Base-by-base conservation (phyloP, 1,140 invertebrate genomes). In the Mya arenaria region DNA sequence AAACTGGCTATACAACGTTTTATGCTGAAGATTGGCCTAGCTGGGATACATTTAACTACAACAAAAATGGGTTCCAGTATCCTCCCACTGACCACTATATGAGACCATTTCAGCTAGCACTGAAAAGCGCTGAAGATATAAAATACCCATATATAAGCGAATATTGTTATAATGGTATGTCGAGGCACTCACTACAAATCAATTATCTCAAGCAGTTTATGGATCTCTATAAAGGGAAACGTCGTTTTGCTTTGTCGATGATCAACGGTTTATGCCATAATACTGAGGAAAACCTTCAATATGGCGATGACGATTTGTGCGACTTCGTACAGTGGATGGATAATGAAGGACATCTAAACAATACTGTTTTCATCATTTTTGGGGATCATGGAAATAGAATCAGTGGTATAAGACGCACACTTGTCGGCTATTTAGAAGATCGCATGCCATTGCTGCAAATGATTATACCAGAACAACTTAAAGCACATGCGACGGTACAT, bases 311-410 rank as follows among this genome's bases (percentile, higher is more conserved):
- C 19, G 86, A 87, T 48, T 63, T 78, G 32, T 41, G 85, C n/a
- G 65, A 88, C 4, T 91, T 93, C 80, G 90, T 93, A 5, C 81
- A 77, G 34, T 81, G 82, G 37, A 74, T 94, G 28, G 83, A 92
- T 37, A 65, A 87, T 6, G 80, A 79, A 17, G 84, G 89, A n/a
- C 85, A 86, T 25, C 84, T 94, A 1, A 90, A 94, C 25, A 92
- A 94, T 84, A 95, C 95, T 0, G 90, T 94, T 0, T 90, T 99
- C 0, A 93, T 99, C 30, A 94, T 98, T n/a, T 94, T 98, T 84
- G 97, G 97, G 86, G 98, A 99, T 92, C 98, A 99, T 91, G 98
- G 98, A 85, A 95, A 97, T 88, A 92, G 98, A 41, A 98, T 96
- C 93, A 97, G 97, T 1, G 93, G 93, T 3, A 95, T 97, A n/a